Conservation (phyloP, 2,797 vertebrate genomes). For the Otolemur crassicaudatus region DNA sequence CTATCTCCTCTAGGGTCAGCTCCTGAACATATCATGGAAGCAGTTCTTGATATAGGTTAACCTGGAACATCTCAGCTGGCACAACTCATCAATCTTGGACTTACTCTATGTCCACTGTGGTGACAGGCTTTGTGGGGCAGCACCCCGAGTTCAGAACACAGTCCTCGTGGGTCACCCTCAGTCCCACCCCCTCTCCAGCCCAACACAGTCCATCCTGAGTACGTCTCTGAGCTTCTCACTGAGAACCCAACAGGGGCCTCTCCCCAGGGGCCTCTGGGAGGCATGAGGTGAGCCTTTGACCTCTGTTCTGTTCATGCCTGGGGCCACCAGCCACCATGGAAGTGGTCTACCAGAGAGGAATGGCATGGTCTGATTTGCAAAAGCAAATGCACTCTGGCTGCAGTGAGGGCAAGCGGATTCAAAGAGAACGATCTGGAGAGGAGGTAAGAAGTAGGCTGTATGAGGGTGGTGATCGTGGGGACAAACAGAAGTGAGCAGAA, state of each 20-base stretch:
- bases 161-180: background rate
- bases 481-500: background rate
- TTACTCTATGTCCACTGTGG: background rate
- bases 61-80: fast-evolving
- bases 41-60: background rate
- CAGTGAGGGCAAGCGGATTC: background rate
- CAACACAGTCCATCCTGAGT: background rate
- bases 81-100: background rate
- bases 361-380: background rate
- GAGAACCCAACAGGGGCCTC: background rate
- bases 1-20: background rate
- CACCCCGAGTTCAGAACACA: background rate
- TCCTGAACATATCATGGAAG: fast-evolving
- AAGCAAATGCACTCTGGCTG: background rate
- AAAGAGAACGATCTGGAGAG: background rate
- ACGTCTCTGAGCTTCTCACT: background rate
- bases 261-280: background rate
- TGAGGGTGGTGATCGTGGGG: background rate
- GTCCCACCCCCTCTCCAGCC: background rate
- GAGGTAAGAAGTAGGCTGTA: background rate
- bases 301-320: background rate
- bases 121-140: background rate
- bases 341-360: background rate
- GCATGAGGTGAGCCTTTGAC: background rate
- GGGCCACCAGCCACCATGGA: background rate